Evolutionary conservation across 2,888 invertebrate genomes (phyloP), one percentile per base, ranked within the genome.

Genomic region (Odontocerum albicorne): DNA sequence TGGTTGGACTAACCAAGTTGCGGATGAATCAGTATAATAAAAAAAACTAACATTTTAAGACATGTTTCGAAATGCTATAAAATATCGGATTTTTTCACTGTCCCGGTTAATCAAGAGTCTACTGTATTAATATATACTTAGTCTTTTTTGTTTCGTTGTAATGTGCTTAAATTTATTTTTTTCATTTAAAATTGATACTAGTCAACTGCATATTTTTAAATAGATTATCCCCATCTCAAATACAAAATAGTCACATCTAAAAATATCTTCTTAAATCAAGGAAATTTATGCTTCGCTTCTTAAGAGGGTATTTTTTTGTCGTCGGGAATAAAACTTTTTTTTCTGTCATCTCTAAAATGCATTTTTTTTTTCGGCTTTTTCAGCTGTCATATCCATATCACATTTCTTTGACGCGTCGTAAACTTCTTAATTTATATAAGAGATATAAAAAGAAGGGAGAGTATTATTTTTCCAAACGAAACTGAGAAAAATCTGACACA

Each of bases 181-280:
- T n/a, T n/a, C n/a, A n/a, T n/a, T n/a, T n/a, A n/a, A n/a, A n/a
- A n/a, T n/a, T n/a, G n/a, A n/a, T n/a, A n/a, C n/a, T n/a, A n/a
- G n/a, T n/a, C n/a, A n/a, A n/a, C n/a, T n/a, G 50, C 55, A 55
- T 55, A 59, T 55, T 58, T 55, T 55, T 51, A 51, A 50, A 59
- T 59, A 59, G 55, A 59, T 59, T 59, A 59, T 57, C 45, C 47
- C 43, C 49, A 38, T 43, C 44, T 35, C 21, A 31, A 31, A 35
- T 16, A 10, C 16, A 20, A 16, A 12, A 35, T 53, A 53, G 52
- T 31, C 47, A n/a, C n/a, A n/a, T 49, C 44, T 49, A 36, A 49
- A 57, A 49, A 35, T 39, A 49, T 57, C 49, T 42, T 19, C 33
- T 53, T 50, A 43, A 43, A 42, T 50, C 33, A 44, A 22, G 31